Conservation (phyloP, 2,888 invertebrate genomes). For the Tetrapedia diversipes region DNA sequence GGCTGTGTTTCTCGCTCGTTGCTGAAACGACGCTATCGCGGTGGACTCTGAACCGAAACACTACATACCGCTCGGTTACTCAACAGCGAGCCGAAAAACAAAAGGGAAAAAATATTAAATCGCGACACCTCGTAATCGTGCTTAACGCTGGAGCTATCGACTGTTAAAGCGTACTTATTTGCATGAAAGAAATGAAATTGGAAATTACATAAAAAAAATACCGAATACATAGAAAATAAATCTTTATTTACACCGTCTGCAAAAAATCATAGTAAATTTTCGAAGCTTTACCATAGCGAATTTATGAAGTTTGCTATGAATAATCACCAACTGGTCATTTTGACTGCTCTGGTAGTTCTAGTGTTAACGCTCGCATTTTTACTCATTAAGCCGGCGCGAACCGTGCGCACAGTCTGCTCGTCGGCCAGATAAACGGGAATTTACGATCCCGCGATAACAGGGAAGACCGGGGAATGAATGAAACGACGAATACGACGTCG, state of each 20-base stretch:
- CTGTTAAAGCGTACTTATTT: too few relatives aligned
- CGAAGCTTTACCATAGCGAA: too few relatives aligned
- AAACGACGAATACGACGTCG: too few relatives aligned
- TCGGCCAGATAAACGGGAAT: conserved; percentile 27
- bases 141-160: too few relatives aligned
- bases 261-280: too few relatives aligned
- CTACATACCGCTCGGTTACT: conserved; percentile 37
- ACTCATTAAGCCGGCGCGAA: conserved; percentile 21
- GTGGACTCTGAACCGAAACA: conserved; percentile 57
- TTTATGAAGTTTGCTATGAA: too few relatives aligned
- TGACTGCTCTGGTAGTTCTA: too few relatives aligned
- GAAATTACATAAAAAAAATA: too few relatives aligned
- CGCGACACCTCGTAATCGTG: conserved; percentile 17
- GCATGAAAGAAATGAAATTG: too few relatives aligned
- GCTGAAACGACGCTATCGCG: conserved; percentile 53
- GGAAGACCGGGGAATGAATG: conserved; percentile 29
- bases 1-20: conserved; percentile 49
- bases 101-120: conserved; percentile 11
- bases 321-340: too few relatives aligned
- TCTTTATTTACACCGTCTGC: too few relatives aligned
- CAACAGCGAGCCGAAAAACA: background rate
- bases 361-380: conserved; percentile 18
- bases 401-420: background rate
- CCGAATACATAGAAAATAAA: too few relatives aligned
- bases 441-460: conserved; percentile 26